phyloP scores from a whole-genome alignment of 92 coral and sea anemone species.

The Heteractis magnifica region DNA sequence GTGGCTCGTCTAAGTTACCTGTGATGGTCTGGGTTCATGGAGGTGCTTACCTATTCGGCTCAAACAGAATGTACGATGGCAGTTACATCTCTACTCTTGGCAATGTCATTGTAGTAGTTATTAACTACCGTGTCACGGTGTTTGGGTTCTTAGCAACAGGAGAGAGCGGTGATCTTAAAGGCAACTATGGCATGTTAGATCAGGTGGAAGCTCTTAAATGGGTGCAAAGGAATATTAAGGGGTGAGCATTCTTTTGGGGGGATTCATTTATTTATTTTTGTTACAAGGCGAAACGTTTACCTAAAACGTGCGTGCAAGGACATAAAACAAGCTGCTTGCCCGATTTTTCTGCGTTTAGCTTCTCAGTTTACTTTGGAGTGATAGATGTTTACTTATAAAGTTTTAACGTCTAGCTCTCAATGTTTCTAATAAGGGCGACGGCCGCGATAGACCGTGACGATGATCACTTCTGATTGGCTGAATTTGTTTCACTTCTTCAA shows the following conservation, averaged over 20 bases:
- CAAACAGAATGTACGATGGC: slow-evolving; percentile 16
- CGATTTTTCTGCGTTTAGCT: no score
- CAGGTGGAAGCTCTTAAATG: slow-evolving; percentile 22
- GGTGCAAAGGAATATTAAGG: slow-evolving; percentile 16
- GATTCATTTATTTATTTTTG: no score
- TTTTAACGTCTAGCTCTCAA: no score
- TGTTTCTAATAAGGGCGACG: no score
- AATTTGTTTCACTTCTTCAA: no score
- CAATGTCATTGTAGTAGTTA: slow-evolving; percentile 12
- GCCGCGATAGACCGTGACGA: no score
- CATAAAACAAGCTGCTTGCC: no score
- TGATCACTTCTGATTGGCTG: no score
- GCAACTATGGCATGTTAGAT: slow-evolving; percentile 30
- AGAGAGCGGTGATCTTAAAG: slow-evolving; percentile 13
- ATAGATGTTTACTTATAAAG: no score
- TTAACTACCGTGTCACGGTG: slow-evolving; percentile 14
- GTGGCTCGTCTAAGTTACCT: slow-evolving; percentile 10
- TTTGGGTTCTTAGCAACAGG: slow-evolving; percentile 24
- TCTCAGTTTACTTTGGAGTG: no score
- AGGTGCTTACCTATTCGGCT: not conserved
- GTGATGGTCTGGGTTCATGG: slow-evolving; percentile 29
- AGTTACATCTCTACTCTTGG: slow-evolving; percentile 11
- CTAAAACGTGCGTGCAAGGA: no score
- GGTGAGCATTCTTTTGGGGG: not conserved
- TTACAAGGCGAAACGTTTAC: not conserved